Conservation (phyloP, 2,113 vertebrate species). For the Ptilorrhoa leucosticta region DNA sequence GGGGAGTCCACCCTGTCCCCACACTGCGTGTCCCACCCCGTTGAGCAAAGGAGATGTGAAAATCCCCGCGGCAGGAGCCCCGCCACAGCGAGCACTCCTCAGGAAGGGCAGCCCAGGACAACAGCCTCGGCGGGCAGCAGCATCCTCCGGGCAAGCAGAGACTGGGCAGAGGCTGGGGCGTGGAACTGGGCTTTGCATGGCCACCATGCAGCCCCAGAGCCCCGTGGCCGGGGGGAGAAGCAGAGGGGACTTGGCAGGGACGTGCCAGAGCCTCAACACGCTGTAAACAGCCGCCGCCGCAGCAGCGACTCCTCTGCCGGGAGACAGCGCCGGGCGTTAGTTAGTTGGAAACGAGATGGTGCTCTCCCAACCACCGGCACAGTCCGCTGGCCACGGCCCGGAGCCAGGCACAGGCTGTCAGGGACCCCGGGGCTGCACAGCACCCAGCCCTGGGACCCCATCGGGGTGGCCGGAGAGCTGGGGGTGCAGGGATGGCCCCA, state of each 20-base stretch:
- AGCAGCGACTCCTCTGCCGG: slow-evolving; percentile 53
- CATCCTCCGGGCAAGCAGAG: background rate
- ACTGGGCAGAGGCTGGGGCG: background rate
- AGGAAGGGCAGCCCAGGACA: background rate
- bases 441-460: background rate
- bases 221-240: background rate
- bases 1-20: background rate
- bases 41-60: background rate
- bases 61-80: background rate
- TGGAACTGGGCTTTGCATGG: background rate
- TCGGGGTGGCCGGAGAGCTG: fast-evolving
- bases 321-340: slow-evolving; percentile 45
- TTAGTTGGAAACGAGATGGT: slow-evolving; percentile 59
- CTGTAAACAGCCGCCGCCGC: slow-evolving; percentile 51
- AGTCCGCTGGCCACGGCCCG: background rate
- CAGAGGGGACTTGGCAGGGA: slow-evolving; percentile 29
- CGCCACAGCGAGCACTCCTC: background rate
- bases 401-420: background rate
- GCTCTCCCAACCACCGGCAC: background rate
- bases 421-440: background rate
- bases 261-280: slow-evolving; percentile 9
- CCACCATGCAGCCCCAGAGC: background rate
- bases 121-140: background rate
- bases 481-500: background rate
- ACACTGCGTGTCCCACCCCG: background rate